Percentiles rank a stretch among this genome's conserved stretches.
Conservation (phyloP, 2,888 invertebrate species). For the Hermaeophaga mercurialis region DNA sequence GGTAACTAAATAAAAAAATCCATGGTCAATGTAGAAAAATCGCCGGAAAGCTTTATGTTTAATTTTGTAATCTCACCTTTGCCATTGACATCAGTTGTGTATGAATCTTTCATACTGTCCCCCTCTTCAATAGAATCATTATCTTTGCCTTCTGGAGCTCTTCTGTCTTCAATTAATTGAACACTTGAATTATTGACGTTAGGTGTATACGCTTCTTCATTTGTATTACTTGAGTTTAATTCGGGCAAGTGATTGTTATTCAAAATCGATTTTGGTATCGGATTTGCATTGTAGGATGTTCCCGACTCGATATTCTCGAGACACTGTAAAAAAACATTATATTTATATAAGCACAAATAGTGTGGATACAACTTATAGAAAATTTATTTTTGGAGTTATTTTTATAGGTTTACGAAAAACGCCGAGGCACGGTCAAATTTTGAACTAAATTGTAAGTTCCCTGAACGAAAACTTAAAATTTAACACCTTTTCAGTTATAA, state of each 20-base stretch:
- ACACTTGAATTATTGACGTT: slow-evolving; percentile 32
- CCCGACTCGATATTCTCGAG: slow-evolving; percentile 39
- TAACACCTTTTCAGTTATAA: too few species aligned
- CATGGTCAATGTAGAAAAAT: slow-evolving; percentile 5
- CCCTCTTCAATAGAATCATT: slow-evolving; percentile 70
- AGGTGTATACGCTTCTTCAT: slow-evolving; percentile 23
- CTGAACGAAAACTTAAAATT: too few species aligned
- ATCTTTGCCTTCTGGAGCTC: slow-evolving; percentile 83
- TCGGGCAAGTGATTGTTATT: slow-evolving; percentile 40
- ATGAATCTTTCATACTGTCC: slow-evolving; percentile 62
- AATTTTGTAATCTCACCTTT: slow-evolving; percentile 65
- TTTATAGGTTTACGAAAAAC: too few species aligned
- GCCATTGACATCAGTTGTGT: slow-evolving; percentile 79
- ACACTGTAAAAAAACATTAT: slow-evolving; percentile 39
- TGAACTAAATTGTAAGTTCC: too few species aligned
- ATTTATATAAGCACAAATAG: too few species aligned
- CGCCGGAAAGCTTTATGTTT: slow-evolving; percentile 53
- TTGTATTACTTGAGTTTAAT: slow-evolving; percentile 32
- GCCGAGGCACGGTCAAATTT: too few species aligned
- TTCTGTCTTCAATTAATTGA: slow-evolving; percentile 55
- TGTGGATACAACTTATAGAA: too few species aligned
- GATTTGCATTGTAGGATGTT: neutral
- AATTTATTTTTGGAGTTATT: too few species aligned
- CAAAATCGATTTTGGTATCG: slow-evolving; percentile 32
- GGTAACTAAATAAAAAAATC: slow-evolving; percentile 45